These are phyloP conservation scores for Macrotis lagotis DNA, from an alignment of 2,113 vertebrate genomes.

Conservation along the genomic window DNA sequence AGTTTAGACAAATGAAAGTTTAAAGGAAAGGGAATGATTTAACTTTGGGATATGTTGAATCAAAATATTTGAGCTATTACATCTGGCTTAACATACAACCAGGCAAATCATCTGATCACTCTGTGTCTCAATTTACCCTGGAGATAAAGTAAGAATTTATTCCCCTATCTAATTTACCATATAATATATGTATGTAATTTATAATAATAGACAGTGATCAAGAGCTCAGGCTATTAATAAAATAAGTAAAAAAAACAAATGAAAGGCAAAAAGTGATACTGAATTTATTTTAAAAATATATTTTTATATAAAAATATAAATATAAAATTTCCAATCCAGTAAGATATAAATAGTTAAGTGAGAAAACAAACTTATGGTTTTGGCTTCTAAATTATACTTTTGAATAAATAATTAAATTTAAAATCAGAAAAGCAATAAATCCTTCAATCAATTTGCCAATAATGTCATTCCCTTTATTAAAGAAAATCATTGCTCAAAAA, in stretches of 20 bases:
- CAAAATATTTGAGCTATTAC: not conserved
- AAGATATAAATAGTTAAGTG: not conserved
- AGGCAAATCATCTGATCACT: not conserved
- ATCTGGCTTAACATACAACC: not conserved
- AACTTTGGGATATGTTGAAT: not conserved
- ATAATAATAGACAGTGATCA: not conserved
- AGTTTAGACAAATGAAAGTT: not conserved
- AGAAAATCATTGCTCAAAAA: conserved; percentile 11
- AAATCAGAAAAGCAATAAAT: not conserved
- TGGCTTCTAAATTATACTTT: not conserved
- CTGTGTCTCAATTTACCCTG: not conserved
- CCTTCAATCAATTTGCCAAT: not conserved
- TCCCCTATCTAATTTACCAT: not conserved
- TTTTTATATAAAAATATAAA: no score
- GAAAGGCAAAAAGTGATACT: not conserved
- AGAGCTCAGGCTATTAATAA: not conserved
- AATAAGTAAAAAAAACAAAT: not conserved
- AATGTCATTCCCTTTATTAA: not conserved
- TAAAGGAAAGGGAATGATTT: not conserved
- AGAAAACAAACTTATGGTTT: conserved; percentile 12
- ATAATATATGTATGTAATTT: no score
- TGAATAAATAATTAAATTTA: conserved; percentile 28
- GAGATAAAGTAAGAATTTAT: not conserved
- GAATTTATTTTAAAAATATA: not conserved
- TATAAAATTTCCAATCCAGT: not conserved